phyloP scores from a whole-genome alignment of 1,140 invertebrate species.

The Acromyrmex charruanus region DNA sequence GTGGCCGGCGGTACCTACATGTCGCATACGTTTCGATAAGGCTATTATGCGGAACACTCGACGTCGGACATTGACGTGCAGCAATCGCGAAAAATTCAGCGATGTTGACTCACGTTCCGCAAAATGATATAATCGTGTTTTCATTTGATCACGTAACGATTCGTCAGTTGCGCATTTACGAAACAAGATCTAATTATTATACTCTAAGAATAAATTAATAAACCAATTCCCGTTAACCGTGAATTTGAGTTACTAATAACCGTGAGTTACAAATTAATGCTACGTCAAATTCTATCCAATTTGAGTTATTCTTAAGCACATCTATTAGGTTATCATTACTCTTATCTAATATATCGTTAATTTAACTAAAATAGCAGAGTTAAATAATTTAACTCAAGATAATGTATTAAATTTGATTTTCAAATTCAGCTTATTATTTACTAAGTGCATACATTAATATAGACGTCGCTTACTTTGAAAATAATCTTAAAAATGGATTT shows the following conservation, averaged over 20 bases:
- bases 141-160: conserved; percentile 1
- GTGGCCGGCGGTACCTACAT: conserved; percentile 56
- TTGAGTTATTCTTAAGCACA: too few species aligned
- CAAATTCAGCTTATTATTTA: too few species aligned
- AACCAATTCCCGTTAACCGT: conserved; percentile 2
- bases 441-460: too few species aligned
- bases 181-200: background rate
- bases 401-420: too few species aligned
- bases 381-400: too few species aligned
- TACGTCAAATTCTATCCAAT: too few species aligned
- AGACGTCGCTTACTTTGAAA: too few species aligned
- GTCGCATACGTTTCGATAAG: conserved; percentile 68
- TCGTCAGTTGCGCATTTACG: background rate
- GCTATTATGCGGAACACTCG: conserved; percentile 39
- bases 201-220: background rate
- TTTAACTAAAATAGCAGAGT: too few species aligned
- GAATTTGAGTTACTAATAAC: too few species aligned
- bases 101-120: background rate
- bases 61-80: background rate
- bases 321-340: too few species aligned
- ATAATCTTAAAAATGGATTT: too few species aligned
- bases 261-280: background rate
- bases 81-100: background rate
- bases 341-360: too few species aligned
- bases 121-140: conserved; percentile 7